Conservation (phyloP, 2,797 vertebrate genomes). For the Falco biarmicus region DNA sequence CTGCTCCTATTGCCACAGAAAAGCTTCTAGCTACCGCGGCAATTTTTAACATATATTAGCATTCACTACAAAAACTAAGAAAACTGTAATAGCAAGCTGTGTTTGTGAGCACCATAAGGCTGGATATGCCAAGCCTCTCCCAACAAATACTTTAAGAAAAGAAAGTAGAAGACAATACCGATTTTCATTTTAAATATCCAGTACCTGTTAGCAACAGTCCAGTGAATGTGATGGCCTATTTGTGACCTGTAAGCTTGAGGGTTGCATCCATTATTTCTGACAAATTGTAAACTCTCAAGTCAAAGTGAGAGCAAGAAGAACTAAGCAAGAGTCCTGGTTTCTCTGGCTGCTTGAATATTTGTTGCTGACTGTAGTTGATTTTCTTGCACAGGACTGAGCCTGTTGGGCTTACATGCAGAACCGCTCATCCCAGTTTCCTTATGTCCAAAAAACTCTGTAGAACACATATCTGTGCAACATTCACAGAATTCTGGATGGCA, state of each 20-base stretch:
- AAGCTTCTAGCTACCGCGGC: background rate
- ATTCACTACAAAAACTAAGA: background rate
- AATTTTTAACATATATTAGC: background rate
- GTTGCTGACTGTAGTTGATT: background rate
- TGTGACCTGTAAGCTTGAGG: background rate
- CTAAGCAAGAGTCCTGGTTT: background rate
- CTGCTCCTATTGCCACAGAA: background rate
- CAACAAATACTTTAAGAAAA: background rate
- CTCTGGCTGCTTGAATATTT: background rate
- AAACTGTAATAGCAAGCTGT: background rate
- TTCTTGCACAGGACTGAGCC: background rate
- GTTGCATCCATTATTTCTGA: background rate
- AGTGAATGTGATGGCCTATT: background rate
- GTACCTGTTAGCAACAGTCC: background rate
- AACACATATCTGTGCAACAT: background rate
- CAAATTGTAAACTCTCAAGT: background rate
- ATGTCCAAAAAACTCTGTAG: background rate
- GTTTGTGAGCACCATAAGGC: background rate
- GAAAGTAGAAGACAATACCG: background rate
- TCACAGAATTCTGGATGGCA: background rate
- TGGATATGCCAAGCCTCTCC: background rate
- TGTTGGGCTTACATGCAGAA: background rate
- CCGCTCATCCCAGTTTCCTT: background rate
- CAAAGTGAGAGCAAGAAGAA: background rate
- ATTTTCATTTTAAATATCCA: background rate